phyloP scores from a whole-genome alignment of 2,888 invertebrate species.

The Folsomia manolachei region DNA sequence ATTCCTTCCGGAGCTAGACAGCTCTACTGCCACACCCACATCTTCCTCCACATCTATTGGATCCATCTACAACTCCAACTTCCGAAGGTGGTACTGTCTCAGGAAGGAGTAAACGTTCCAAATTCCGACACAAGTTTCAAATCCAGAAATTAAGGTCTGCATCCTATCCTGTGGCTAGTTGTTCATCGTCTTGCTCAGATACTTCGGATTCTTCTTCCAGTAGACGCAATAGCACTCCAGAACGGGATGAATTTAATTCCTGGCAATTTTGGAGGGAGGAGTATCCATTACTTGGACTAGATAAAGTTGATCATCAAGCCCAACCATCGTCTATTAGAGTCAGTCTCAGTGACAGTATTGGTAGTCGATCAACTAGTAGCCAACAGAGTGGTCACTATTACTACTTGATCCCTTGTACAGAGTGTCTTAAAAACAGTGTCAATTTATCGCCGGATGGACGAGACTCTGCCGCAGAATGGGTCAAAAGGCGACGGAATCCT shows the following conservation, averaged over 20 bases:
- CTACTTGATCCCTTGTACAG: slow-evolving; percentile 33
- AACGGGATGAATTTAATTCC: slow-evolving; percentile 13
- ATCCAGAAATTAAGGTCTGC: background rate
- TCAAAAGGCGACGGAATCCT: slow-evolving; percentile 13
- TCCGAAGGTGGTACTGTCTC: no score
- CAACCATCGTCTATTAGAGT: background rate
- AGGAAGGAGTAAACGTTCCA: no score
- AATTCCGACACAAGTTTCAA: background rate
- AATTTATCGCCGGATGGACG: background rate
- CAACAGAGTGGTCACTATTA: slow-evolving; percentile 20
- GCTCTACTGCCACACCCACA: background rate
- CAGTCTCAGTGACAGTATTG: background rate
- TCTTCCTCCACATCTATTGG: no score
- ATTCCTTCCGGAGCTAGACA: background rate
- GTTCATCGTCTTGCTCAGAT: background rate
- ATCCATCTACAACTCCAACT: no score
- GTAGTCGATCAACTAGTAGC: background rate
- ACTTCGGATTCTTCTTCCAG: background rate
- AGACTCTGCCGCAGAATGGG: background rate
- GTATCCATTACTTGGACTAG: background rate
- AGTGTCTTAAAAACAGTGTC: slow-evolving; percentile 23
- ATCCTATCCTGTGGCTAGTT: background rate
- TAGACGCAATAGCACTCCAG: background rate
- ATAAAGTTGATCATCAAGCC: background rate
- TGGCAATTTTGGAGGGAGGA: slow-evolving; percentile 21